phyloP scores from a whole-genome alignment of 2,888 invertebrate genomes.

The Caenorhabditis doughertyi region DNA sequence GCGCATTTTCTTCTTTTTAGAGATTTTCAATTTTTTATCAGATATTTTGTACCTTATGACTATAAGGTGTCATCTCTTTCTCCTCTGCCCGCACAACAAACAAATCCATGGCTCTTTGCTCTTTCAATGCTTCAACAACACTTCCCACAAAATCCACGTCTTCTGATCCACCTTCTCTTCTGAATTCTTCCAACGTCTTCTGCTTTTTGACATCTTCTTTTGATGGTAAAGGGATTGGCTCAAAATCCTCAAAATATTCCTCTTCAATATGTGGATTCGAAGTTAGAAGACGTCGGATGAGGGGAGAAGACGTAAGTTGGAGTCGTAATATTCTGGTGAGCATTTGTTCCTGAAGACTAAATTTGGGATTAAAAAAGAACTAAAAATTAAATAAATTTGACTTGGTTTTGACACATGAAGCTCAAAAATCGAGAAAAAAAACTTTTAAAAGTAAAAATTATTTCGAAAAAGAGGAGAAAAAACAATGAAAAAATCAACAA shows the following conservation, averaged over 20 bases:
- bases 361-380: background rate
- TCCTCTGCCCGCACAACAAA: conserved; percentile 35
- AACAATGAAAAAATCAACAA: conserved; percentile 29
- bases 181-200: conserved; percentile 6
- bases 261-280: conserved; percentile 40
- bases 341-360: conserved; percentile 30
- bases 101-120: conserved; percentile 41
- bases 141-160: conserved; percentile 31
- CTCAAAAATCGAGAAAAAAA: background rate
- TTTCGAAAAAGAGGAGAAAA: too few relatives aligned
- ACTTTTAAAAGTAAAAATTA: background rate
- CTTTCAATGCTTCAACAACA: conserved; percentile 26
- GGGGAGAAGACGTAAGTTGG: background rate
- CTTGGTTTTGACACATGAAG: conserved; percentile 39
- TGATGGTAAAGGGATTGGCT: too few relatives aligned
- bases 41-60: conserved; percentile 52
- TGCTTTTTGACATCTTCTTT: background rate
- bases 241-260: conserved; percentile 58
- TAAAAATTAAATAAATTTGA: conserved; percentile 26
- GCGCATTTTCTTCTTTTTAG: too few relatives aligned
- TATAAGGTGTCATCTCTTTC: conserved; percentile 47
- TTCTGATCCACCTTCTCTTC: conserved; percentile 22
- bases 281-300: background rate
- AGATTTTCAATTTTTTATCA: too few relatives aligned
- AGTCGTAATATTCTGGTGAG: conserved; percentile 24